Percentiles rank a stretch among this genome's conserved stretches.
Conservation (phyloP, 2,797 vertebrate species). For the Erpetoichthys calabaricus region DNA sequence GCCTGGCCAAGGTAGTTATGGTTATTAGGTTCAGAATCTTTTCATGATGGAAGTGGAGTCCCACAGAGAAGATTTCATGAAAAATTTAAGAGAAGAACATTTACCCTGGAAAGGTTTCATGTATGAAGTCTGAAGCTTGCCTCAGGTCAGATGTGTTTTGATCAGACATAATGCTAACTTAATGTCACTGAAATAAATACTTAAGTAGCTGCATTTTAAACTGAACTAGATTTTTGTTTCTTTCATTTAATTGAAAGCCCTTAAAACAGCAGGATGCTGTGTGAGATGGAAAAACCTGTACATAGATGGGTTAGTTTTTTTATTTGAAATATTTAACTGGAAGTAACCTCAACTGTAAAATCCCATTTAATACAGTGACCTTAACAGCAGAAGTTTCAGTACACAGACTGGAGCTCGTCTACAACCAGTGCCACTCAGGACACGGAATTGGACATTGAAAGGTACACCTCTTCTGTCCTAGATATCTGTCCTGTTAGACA, state of each 20-base stretch:
- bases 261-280: neutral
- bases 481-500: too few relatives aligned
- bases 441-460: too few relatives aligned
- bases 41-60: constrained; percentile 62
- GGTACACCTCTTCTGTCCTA: too few relatives aligned
- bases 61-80: constrained; percentile 77
- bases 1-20: constrained; percentile 50
- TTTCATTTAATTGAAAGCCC: neutral
- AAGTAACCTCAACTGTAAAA: neutral
- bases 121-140: constrained; percentile 43
- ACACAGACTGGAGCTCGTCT: too few relatives aligned
- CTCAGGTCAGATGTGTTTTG: constrained; percentile 57
- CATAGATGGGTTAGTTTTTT: neutral
- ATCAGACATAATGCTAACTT: constrained; percentile 45
- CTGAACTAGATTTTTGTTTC: constrained; percentile 16
- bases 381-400: too few relatives aligned
- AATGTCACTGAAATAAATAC: constrained; percentile 70
- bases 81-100: constrained; percentile 76
- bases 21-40: constrained; percentile 68
- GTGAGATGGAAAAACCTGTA: neutral
- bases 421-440: too few relatives aligned
- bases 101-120: constrained; percentile 57
- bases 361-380: neutral
- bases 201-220: constrained; percentile 45
- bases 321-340: neutral